These are phyloP conservation scores for Perccottus glenii DNA, from an alignment of 2,113 vertebrate species.

Conservation along the genomic window DNA sequence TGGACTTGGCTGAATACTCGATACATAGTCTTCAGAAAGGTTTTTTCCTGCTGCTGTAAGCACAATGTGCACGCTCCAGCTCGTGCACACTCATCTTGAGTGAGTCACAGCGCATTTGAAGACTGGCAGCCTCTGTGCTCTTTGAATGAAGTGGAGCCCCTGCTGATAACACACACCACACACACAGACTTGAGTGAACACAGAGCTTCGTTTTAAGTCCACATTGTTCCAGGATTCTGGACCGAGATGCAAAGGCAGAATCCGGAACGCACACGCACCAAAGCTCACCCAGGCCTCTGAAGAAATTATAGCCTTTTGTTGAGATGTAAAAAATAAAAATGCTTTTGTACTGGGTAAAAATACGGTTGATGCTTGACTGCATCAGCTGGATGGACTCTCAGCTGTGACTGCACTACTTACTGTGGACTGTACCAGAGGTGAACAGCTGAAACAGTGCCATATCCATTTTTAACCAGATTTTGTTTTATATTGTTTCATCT, in stretches of 20 bases:
- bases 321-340: too few relatives aligned
- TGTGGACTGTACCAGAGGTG: not conserved
- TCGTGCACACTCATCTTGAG: conserved; percentile 38
- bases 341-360: not conserved
- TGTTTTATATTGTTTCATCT: too few relatives aligned
- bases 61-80: conserved; percentile 18
- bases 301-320: not conserved
- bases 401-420: not conserved
- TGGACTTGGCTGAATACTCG: too few relatives aligned
- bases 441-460: too few relatives aligned
- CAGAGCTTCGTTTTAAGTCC: not conserved
- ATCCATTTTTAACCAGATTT: too few relatives aligned
- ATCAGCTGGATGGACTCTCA: not conserved
- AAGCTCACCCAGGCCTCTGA: not conserved
- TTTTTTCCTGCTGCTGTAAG: conserved; percentile 19
- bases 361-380: not conserved
- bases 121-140: conserved; percentile 35
- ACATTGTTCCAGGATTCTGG: conserved; percentile 6
- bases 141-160: conserved; percentile 49
- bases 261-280: not conserved
- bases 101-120: conserved; percentile 64
- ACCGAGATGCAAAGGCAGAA: not conserved
- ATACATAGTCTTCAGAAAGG: not conserved
- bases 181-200: not conserved
- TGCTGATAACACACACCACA: conserved; percentile 45